Evolutionary conservation across 2,888 invertebrate species (phyloP), one percentile per base, ranked within the genome.

Genomic region (Ptychoptera contaminata): DNA sequence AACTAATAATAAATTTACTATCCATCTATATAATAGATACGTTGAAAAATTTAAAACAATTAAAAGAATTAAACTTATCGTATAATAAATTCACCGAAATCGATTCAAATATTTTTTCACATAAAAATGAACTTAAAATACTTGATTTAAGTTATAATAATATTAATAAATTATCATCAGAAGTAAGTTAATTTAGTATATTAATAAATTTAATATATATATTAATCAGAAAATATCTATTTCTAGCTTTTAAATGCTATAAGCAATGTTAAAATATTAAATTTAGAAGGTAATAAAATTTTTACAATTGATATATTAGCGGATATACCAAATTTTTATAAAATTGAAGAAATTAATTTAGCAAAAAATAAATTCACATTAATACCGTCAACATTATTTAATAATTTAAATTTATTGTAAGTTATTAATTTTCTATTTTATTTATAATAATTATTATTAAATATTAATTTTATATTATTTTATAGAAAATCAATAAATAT

Each of bases 61-160:
- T 40, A 30, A 40, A 30, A 40, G 29, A 40, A 30, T 40, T 49
- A 12, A 46, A 37, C 7, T 37, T 49, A 16, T 43, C 49, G n/a
- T 41, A 48, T 16, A 49, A 46, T 40, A 34, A 31, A 8, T 32
- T 49, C 40, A 37, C 46, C 15, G 38, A 42, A 8, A 42, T 49
- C 35, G 44, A 45, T 16, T 31, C 37, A 2, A 29, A 16, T n/a
- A 40, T 48, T 41, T 37, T 48, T 16, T 38, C 38, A 9, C 45
- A 44, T n/a, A 38, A 44, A 34, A 38, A 34, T 4, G 15, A 45
- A 2, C 42, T 49, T 12, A 31, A n/a, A 16, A 39, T 42, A 34
- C 16, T 49, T 8, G 43, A 49, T 38, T 29, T 49, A 37, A 46
- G 44, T 36, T 29, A 46, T 38, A 49, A 49, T 37, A 15, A 34